Percentiles rank a stretch among this genome's conserved stretches.
These are phyloP conservation scores for Zaprionus gabonicus DNA, from an alignment of 1,140 invertebrate species.

Conservation along the genomic window DNA sequence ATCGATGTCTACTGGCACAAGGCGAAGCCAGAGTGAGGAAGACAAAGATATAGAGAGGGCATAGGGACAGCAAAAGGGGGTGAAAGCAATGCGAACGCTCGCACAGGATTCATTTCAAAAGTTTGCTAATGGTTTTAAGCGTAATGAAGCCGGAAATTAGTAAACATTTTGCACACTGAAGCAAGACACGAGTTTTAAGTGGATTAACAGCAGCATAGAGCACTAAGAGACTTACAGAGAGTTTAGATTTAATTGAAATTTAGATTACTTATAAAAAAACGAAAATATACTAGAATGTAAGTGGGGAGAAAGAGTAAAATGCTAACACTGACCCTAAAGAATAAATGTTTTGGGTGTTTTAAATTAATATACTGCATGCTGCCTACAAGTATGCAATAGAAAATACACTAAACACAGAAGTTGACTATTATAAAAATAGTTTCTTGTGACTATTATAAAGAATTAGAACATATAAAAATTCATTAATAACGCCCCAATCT, in stretches of 20 bases:
- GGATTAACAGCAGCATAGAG: not conserved
- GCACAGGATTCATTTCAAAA: slow-evolving; percentile 60
- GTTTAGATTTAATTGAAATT: not conserved
- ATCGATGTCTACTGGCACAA: slow-evolving; percentile 1
- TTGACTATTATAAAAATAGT: too few species aligned
- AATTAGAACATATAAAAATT: too few species aligned
- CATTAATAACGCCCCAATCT: not conserved
- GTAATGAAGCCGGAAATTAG: slow-evolving; percentile 80
- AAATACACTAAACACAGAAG: too few species aligned
- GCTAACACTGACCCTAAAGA: too few species aligned
- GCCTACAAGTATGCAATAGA: too few species aligned
- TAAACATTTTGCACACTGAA: slow-evolving; percentile 82
- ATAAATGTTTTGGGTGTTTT: too few species aligned
- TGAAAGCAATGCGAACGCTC: slow-evolving; percentile 15
- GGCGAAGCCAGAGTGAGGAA: not conserved
- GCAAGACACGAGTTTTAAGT: not conserved
- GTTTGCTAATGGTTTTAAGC: slow-evolving; percentile 76
- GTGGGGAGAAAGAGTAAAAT: too few species aligned
- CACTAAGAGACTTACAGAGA: not conserved
- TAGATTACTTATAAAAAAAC: not conserved
- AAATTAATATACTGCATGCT: too few species aligned
- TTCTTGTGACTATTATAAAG: too few species aligned
- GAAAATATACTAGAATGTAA: too few species aligned
- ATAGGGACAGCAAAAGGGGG: not conserved
- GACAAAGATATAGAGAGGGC: not conserved